Evolutionary conservation across 1,140 invertebrate species (phyloP).

Genomic region (Drosophila virilis): DNA sequence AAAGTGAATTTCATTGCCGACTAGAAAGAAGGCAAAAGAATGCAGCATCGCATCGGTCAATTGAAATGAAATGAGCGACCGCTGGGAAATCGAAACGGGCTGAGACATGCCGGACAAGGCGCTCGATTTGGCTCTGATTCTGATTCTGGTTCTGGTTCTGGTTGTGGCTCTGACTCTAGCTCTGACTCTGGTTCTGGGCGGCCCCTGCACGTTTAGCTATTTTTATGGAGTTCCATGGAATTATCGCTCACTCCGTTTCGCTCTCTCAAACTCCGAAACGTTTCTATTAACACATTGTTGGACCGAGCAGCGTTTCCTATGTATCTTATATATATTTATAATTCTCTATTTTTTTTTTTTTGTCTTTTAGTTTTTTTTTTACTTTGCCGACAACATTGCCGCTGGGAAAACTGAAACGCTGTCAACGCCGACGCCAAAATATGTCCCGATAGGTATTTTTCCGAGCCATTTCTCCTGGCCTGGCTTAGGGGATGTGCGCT

Average conservation of each 20-base stretch:
- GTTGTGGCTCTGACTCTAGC: constrained; percentile 1
- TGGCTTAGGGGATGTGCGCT: constrained; percentile 35
- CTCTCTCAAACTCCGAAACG: constrained; percentile 39
- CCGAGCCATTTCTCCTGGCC: not conserved
- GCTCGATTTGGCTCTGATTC: constrained; percentile 12
- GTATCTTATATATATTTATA: constrained; percentile 30
- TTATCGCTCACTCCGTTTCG: constrained; percentile 49
- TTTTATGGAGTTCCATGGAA: constrained; percentile 79
- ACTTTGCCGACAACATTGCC: constrained; percentile 40
- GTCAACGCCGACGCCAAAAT: constrained; percentile 46
- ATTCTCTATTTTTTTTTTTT: constrained; percentile 18
- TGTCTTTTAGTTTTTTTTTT: constrained; percentile 4
- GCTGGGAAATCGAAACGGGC: constrained; percentile 27
- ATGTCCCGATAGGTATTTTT: constrained; percentile 13
- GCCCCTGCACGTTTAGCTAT: constrained; percentile 77
- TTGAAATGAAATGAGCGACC: constrained; percentile 59
- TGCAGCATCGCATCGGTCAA: constrained; percentile 52
- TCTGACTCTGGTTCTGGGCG: constrained; percentile 60
- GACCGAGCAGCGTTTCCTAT: constrained; percentile 11
- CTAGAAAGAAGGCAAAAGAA: constrained; percentile 43
- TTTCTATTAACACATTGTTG: constrained; percentile 76
- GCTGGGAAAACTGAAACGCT: constrained; percentile 42
- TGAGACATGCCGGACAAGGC: not conserved
- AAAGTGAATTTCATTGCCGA: constrained; percentile 66
- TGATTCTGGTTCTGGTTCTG: constrained; percentile 12